Base-by-base conservation (phyloP, 2,888 invertebrate genomes). In the Meiosimyza platycephala region DNA sequence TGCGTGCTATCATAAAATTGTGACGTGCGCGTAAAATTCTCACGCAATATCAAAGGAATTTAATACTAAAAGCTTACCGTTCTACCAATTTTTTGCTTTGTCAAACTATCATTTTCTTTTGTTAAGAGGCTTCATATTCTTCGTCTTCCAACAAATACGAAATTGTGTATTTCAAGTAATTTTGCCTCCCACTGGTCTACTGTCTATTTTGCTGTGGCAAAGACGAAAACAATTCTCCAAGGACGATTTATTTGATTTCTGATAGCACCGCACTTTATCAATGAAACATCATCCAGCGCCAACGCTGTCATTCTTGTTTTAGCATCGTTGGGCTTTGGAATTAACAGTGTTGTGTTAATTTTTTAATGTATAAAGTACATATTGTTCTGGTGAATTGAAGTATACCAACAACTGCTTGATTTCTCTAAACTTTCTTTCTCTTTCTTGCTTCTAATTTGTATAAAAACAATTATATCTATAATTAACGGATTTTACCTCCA, bases 221-320 rank as follows among this genome's bases (percentile, higher is more conserved):
- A 9, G 48, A 47, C 82, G 81, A 79, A 82, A 82, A 82, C 82
- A 81, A 79, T 79, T 82, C 81, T 82, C 83, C 66, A 73, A 80
- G 83, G 81, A 82, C 80, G 76, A 81, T 82, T 83, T 82, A 81
- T 83, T 80, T 80, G 81, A 83, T 82, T 80, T 75, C 75, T 78
- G 81, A 82, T 82, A 81, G 76, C 60, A 40, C 55, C 65, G 66
- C 62, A 64, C 72, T 72, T 69, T 74, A 72, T 75, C 73, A 9
- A 40, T 40, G 40, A 40, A 9, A 40, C 9, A 40, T 9, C 40
- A 9, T 40, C 40, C 9, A 1, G 40, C 40, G 1, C 6, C 9
- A 9, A 6, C 40, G 40, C 9, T 28, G 28, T 4, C 28, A 28
- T 2, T 28, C 28, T 28, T 28, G 28, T 40, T 40, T 9, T 9